Base-by-base conservation (phyloP, 2,888 invertebrate species). In the Mantis religiosa region DNA sequence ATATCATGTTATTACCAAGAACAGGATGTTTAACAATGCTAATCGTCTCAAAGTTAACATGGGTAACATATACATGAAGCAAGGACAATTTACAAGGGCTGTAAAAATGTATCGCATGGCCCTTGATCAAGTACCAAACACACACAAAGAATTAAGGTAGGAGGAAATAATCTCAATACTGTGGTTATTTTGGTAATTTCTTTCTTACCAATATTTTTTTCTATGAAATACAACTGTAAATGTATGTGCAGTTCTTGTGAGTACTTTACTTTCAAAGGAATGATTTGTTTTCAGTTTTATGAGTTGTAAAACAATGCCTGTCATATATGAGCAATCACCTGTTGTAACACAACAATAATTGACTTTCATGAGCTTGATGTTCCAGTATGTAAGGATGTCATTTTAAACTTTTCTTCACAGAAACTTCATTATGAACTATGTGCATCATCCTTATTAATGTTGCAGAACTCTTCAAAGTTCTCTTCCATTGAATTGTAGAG, bases 71-170 rank as follows among this genome's bases (percentile, higher is more conserved):
- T 98, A 98, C 93, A 98, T 98, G 92, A 97, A 97, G 93, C 97
- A 98, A 95, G 98, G 98, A 91, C 96, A 98, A 92, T 98, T 97
- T 92, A 96, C 97, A 25, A 98, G 99, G 94, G 99, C 99, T 0
- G 96, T 99, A 89, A 99, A 99, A 94, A 96, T 98, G 95, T 99
- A 99, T 92, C 95, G 99, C 91, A 99, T 99, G 99, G 99, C 99
- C 0, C 94, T 99, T 90, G 99, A 99, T 93, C 99, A 99, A 93
- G 90, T 97, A 6, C 98, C 99, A 0, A 97, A 97, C 82, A 97
- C 97, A 88, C 98, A 99, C 92, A 98, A 98, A 93, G 97, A 98
- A 93, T 94, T 99, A 91, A 97, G 98, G 96, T 97, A 71, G 20
- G 89, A 34, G 34, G 3, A 34, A 34, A 34, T 34, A 9, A 41